Base-by-base conservation (phyloP, 2,113 vertebrate genomes). In the Struthidea cinerea region DNA sequence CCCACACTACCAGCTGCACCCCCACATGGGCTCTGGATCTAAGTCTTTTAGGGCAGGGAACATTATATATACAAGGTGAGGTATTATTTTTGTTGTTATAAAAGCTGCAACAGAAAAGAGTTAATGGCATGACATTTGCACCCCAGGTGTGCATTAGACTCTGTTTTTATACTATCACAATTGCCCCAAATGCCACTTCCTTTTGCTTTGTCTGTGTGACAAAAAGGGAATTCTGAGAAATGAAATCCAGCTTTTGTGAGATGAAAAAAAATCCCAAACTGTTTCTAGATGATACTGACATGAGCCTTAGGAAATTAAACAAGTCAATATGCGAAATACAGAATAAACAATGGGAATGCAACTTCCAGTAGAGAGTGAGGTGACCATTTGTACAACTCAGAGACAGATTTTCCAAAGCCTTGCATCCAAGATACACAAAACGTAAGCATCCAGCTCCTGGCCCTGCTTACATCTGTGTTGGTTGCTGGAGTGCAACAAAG, bases 401-500 rank as follows among this genome's bases (percentile, higher is more conserved):
- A 91, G 65, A 32, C 89, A 92, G 75, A 93, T 95, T 97, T 96
- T 94, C 95, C 94, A 52, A 68, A 76, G 75, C 32, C 56, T 87
- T 50, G 47, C 23, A 74, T 97, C 95, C 96, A 96, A 96, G 55
- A 92, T 94, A 94, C 63, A 94, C 94, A 97, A 90, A 56, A 60
- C 0, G 0, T 41, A 77, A 63, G 79, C 60, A 93, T 93, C 61
- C 85, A 93, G 63, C 56, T 89, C 60, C 83, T 94, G 95, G 87
- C 89, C 76, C 68, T 1, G 1, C 46, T 94, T 94, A 18, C 55
- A 56, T 94, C 63, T 89, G 37, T 92, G 65, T 87, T 97, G 94
- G 92, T 97, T 95, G 79, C 86, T 95, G 94, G 96, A 97, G 90
- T 53, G 84, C 81, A 95, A 82, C 75, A 89, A 95, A 88, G 94